Conservation (phyloP, 2,888 invertebrate genomes). For the Phengaris alcon region DNA sequence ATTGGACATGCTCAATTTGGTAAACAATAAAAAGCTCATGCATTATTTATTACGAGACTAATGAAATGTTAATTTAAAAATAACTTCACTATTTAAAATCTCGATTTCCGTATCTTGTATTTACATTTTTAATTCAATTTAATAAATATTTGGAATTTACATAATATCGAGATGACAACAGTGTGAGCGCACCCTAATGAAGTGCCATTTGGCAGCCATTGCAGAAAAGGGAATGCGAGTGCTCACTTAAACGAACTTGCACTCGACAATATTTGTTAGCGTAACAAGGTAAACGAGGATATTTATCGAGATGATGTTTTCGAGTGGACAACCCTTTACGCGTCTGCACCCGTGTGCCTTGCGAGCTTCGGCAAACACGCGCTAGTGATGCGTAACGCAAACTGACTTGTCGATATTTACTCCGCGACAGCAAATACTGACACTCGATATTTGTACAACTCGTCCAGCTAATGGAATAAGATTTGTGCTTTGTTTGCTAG, state of each 20-base stretch:
- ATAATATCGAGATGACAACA: constrained; percentile 26
- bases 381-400: constrained; percentile 79
- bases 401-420: constrained; percentile 75
- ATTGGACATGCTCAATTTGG: constrained; percentile 60
- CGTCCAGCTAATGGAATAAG: constrained; percentile 69
- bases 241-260: constrained; percentile 49
- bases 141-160: constrained; percentile 10
- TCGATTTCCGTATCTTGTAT: constrained; percentile 15
- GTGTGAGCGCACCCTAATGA: constrained; percentile 36
- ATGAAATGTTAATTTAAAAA: constrained; percentile 24
- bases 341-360: constrained; percentile 62
- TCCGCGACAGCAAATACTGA: constrained; percentile 67
- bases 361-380: constrained; percentile 64
- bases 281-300: constrained; percentile 65
- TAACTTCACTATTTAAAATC: constrained; percentile 22
- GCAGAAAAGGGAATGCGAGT: constrained; percentile 39
- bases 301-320: constrained; percentile 69
- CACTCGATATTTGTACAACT: constrained; percentile 72
- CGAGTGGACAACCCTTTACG: constrained; percentile 74
- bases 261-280: constrained; percentile 61
- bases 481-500: constrained; percentile 57
- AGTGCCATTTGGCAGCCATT: constrained; percentile 40
- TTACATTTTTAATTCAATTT: constrained; percentile 21
- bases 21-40: constrained; percentile 70
- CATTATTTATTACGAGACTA: constrained; percentile 53